Conservation (phyloP, 2,888 invertebrate species). For the Mythimna pallens region DNA sequence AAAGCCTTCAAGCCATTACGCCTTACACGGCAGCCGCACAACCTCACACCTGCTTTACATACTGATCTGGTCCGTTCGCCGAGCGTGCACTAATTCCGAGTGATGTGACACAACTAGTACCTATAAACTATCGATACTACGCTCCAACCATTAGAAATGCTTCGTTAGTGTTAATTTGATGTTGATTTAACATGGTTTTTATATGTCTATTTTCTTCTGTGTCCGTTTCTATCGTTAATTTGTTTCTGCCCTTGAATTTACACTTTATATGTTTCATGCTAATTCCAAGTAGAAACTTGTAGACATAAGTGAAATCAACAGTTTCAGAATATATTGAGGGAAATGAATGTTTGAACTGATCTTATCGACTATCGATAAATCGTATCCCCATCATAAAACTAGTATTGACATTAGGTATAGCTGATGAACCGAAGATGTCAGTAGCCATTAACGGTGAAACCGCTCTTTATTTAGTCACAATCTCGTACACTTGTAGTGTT, state of each 20-base stretch:
- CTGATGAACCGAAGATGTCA: slow-evolving; percentile 81
- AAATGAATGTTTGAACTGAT: slow-evolving; percentile 45
- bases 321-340: slow-evolving; percentile 43
- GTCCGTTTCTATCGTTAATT: slow-evolving; percentile 5
- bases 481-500: slow-evolving; percentile 75
- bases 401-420: slow-evolving; percentile 75
- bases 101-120: slow-evolving; percentile 70
- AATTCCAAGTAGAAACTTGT: slow-evolving; percentile 50
- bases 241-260: slow-evolving; percentile 10
- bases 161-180: slow-evolving; percentile 43
- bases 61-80: slow-evolving; percentile 83
- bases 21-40: slow-evolving; percentile 78
- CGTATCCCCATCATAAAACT: slow-evolving; percentile 71
- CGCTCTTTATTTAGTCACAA: slow-evolving; percentile 82
- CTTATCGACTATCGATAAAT: slow-evolving; percentile 73
- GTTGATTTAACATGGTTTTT: slow-evolving; percentile 40
- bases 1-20: slow-evolving; percentile 78
- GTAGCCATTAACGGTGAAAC: slow-evolving; percentile 83
- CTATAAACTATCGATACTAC: slow-evolving; percentile 70
- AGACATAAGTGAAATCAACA: slow-evolving; percentile 51
- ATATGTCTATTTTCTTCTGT: slow-evolving; percentile 18
- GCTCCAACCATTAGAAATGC: slow-evolving; percentile 28
- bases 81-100: slow-evolving; percentile 85
- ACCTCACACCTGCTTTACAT: slow-evolving; percentile 86
- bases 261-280: slow-evolving; percentile 35